Conservation (phyloP, 2,797 vertebrate genomes). For the Hoplostethus mediterraneus region DNA sequence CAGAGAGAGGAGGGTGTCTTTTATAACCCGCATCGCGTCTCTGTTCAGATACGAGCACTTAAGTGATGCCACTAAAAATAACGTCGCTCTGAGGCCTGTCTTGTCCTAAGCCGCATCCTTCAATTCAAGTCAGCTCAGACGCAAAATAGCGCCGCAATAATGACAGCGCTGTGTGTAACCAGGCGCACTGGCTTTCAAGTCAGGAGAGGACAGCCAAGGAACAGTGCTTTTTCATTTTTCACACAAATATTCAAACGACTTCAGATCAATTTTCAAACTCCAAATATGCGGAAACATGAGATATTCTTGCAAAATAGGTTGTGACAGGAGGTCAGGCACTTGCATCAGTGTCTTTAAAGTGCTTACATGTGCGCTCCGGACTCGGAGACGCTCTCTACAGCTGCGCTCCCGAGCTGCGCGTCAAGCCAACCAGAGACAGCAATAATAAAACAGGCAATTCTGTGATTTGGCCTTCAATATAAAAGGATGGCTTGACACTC, state of each 20-base stretch:
- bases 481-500: conserved; percentile 25
- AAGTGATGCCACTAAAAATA: conserved; percentile 76
- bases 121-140: conserved; percentile 56
- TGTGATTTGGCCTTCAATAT: conserved; percentile 49
- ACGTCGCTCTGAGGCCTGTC: conserved; percentile 61
- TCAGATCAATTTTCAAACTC: not conserved
- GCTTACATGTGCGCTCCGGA: conserved; percentile 17
- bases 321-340: no score
- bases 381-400: conserved; percentile 34
- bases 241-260: no score
- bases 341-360: not conserved
- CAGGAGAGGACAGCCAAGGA: not conserved
- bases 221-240: no score
- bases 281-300: not conserved
- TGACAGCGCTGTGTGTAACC: not conserved
- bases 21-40: conserved; percentile 25
- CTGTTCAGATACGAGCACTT: conserved; percentile 64
- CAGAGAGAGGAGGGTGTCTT: conserved; percentile 2
- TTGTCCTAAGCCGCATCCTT: conserved; percentile 67
- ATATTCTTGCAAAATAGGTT: no score
- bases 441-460: not conserved
- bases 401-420: conserved; percentile 25
- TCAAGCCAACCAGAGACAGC: conserved; percentile 29
- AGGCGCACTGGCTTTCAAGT: not conserved
- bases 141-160: conserved; percentile 13